These are phyloP conservation scores for Synergus japonicus DNA, from an alignment of 2,888 invertebrate species.

Conservation along the genomic window DNA sequence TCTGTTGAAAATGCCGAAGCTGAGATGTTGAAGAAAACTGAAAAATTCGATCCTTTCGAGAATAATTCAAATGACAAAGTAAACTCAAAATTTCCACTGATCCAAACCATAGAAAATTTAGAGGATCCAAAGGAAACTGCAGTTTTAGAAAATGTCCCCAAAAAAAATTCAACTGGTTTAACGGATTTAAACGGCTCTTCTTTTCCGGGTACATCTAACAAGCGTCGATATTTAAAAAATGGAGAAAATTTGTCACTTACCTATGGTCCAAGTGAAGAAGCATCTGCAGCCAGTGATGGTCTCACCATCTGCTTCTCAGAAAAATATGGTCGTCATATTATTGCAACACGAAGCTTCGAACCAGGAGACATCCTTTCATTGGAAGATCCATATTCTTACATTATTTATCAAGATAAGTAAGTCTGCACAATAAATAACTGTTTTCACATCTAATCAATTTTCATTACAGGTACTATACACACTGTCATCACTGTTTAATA, in stretches of 20 bases:
- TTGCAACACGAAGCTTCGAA: slow-evolving; percentile 69
- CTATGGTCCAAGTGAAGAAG: slow-evolving; percentile 69
- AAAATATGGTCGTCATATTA: slow-evolving; percentile 72
- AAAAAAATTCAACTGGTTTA: neutral
- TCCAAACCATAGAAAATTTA: slow-evolving; percentile 30
- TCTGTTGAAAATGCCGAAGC: slow-evolving; percentile 41
- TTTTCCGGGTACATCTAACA: slow-evolving; percentile 50
- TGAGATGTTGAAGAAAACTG: slow-evolving; percentile 42
- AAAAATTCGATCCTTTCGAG: slow-evolving; percentile 42
- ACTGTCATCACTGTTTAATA: slow-evolving; percentile 73
- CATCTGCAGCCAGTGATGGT: slow-evolving; percentile 69
- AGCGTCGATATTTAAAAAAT: slow-evolving; percentile 62
- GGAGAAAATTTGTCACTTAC: slow-evolving; percentile 63
- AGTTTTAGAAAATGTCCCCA: neutral
- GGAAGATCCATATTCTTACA: slow-evolving; percentile 70
- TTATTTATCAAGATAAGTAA: slow-evolving; percentile 73
- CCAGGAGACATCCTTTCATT: slow-evolving; percentile 73
- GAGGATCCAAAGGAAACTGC: slow-evolving; percentile 30
- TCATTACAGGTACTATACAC: slow-evolving; percentile 71
- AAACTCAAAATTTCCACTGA: slow-evolving; percentile 25
- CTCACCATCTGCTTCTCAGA: slow-evolving; percentile 66
- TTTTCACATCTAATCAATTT: neutral
- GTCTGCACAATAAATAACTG: slow-evolving; percentile 27
- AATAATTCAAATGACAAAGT: slow-evolving; percentile 24
- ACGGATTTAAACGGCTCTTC: slow-evolving; percentile 33